Conservation (phyloP, 2,113 vertebrate species). For the Chionomys nivalis region DNA sequence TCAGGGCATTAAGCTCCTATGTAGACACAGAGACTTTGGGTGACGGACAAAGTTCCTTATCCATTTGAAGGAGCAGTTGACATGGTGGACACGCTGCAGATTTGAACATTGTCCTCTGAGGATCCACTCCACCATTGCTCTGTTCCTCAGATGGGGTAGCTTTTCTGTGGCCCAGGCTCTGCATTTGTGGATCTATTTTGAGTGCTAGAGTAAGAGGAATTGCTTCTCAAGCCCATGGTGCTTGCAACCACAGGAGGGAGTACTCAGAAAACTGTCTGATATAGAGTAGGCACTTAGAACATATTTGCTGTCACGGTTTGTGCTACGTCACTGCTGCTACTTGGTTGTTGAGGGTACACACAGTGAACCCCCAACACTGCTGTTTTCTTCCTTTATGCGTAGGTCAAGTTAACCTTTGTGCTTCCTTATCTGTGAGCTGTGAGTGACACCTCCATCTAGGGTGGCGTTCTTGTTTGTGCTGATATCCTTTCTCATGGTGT, state of each 20-base stretch:
- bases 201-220: accelerated
- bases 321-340: accelerated
- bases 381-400: accelerated
- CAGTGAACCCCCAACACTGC: accelerated
- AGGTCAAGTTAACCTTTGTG: too few relatives aligned
- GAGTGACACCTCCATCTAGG: too few relatives aligned
- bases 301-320: accelerated
- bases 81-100: not conserved
- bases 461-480: not conserved
- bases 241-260: accelerated
- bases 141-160: not conserved
- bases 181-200: accelerated
- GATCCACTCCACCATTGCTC: not conserved
- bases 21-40: not conserved
- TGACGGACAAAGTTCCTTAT: not conserved
- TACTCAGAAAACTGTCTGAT: not conserved
- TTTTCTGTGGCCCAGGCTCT: not conserved
- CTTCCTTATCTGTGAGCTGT: not conserved
- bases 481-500: not conserved
- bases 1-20: not conserved
- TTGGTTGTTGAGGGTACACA: accelerated
- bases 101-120: too few relatives aligned
- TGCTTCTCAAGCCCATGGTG: accelerated
- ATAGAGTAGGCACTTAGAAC: accelerated
- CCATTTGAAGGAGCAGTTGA: not conserved